Evolutionary conservation across 2,113 vertebrate species (phyloP), one percentile per base, ranked within the genome.

Genomic region (Aplodontia rufa): DNA sequence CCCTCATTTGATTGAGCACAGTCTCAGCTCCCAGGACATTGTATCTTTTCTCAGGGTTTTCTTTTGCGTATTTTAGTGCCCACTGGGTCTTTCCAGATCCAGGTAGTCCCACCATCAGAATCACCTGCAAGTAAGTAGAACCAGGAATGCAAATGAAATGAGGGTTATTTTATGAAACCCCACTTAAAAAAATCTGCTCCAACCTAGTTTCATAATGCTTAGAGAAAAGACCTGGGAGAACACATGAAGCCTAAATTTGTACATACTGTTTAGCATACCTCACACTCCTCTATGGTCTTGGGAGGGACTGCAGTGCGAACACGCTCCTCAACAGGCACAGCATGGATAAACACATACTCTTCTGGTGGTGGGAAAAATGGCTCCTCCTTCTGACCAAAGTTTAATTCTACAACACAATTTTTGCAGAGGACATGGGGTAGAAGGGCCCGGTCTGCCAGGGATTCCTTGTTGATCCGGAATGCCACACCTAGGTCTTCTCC

Each of bases 71-170:
- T 72, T 98, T 98, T 84, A 97, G 96, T 45, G 99, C 99, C 99
- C 99, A 99, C 96, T 98, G 98, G 35, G 98, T 99, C 97, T 99
- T 99, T 88, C 99, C 99, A 89, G 99, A 98, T 68, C 99, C 99
- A 66, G 99, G 99, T 71, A 99, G 98, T 71, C 99, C 99, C 62
- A 99, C 99, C 99, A 99, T 99, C 97, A 99, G 90, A 94, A 99
- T 92, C 76, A 99, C 98, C 99, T 99, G 55, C 35, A 89, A 53
- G 49, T 42, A 72, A 45, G 71, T 8, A 97, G 32, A 71, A 93
- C 5, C 47, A 55, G n/a, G 1, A 80, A 71, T 53, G 9, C 14
- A 71, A 71, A 16, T 81, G 16, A 42, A 53, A 71, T 11, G 8
- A 90, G 40, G 20, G 4, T n/a, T 28, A 85, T 42, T 64, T 83